Conservation (phyloP, 1,140 invertebrate genomes). For the Psilanteris sp. region DNA sequence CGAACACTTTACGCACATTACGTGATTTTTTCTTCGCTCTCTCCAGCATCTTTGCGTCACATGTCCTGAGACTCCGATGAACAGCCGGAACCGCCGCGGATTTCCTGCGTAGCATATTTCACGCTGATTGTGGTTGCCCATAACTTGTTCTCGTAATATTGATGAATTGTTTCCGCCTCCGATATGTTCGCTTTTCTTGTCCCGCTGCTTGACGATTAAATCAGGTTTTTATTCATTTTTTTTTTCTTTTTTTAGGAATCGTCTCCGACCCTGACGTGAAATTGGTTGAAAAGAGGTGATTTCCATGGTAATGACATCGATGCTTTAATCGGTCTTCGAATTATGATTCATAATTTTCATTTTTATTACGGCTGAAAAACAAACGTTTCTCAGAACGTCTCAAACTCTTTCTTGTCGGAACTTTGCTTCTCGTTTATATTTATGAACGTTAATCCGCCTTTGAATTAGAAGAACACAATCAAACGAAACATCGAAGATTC, state of each 20-base stretch:
- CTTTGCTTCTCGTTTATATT: conserved; percentile 36
- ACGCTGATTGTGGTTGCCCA: conserved; percentile 37
- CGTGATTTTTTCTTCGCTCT: conserved; percentile 1
- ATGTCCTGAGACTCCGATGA: conserved; percentile 12
- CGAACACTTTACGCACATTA: conserved; percentile 25
- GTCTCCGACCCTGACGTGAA: conserved; percentile 1
- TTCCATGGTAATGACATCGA: conserved; percentile 42
- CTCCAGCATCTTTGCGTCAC: conserved; percentile 39
- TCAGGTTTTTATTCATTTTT: conserved; percentile 30
- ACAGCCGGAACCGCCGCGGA: conserved; percentile 6
- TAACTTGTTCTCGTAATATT: conserved; percentile 52
- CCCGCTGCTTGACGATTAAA: too few relatives aligned
- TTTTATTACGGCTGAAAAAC: conserved; percentile 47
- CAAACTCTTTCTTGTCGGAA: conserved; percentile 47
- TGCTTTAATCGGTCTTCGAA: conserved; percentile 30
- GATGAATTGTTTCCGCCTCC: conserved; percentile 42
- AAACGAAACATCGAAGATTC: conserved; percentile 5
- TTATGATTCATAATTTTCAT: conserved; percentile 52
- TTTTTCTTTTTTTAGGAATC: too few relatives aligned
- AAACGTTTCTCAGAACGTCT: conserved; percentile 39
- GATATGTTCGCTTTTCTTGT: conserved; percentile 3
- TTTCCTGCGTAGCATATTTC: conserved; percentile 39
- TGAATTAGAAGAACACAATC: conserved; percentile 36
- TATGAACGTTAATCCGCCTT: conserved; percentile 42
- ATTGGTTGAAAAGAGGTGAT: conserved; percentile 30